phyloP scores from a whole-genome alignment of 64 coral and sea anemone genomes.

The Montipora foliosa region DNA sequence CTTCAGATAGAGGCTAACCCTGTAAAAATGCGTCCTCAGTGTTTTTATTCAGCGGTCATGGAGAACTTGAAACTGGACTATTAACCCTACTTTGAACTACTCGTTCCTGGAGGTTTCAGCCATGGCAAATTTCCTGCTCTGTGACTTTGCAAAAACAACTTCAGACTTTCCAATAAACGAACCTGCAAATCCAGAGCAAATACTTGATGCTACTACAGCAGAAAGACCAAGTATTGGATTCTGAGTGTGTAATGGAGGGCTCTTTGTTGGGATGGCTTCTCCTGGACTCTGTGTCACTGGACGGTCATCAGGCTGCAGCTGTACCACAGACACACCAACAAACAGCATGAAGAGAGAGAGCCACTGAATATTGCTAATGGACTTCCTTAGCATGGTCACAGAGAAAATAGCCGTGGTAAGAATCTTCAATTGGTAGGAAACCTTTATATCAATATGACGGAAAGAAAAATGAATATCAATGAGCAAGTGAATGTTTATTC shows the following conservation, averaged over 20 bases:
- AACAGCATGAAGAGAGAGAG: constrained; percentile 88
- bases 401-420: constrained; percentile 96
- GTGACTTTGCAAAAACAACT: too few species aligned
- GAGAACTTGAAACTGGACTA: too few species aligned
- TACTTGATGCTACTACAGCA: constrained; percentile 85
- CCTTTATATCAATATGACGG: constrained; percentile 40
- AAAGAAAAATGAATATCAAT: background rate
- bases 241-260: constrained; percentile 22
- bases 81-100: too few species aligned
- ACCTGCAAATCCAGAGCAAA: constrained; percentile 99
- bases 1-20: too few species aligned
- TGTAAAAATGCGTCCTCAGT: too few species aligned
- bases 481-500: too few species aligned
- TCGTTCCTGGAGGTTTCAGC: too few species aligned
- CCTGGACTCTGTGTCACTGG: background rate
- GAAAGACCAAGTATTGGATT: constrained; percentile 75
- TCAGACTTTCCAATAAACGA: background rate
- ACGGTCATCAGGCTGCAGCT: constrained; percentile 68
- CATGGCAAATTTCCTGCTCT: too few species aligned
- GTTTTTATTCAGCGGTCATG: too few species aligned
- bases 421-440: constrained; percentile 95
- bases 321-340: constrained; percentile 93
- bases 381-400: constrained; percentile 87
- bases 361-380: constrained; percentile 90
- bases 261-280: background rate